Evolutionary conservation across 1,140 invertebrate genomes (phyloP).

Genomic region (Muscidifurax raptorellus): DNA sequence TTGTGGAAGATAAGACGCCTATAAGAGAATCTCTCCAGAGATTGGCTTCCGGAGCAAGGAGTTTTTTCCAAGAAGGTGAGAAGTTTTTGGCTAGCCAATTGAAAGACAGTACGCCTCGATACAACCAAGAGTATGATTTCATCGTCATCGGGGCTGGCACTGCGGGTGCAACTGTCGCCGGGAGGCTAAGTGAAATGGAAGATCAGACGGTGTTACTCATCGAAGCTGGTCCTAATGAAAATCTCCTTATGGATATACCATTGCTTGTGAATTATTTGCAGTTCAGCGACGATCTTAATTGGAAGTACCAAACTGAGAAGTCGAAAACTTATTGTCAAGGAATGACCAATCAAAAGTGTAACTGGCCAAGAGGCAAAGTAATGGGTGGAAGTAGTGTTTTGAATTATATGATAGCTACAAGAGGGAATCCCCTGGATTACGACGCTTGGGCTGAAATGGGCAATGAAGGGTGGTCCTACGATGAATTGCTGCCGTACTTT

Average conservation of each 20-base stretch:
- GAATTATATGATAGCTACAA: conserved; percentile 90
- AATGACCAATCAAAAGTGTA: conserved; percentile 75
- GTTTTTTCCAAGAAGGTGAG: conserved; percentile 59
- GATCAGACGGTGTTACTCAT: conserved; percentile 75
- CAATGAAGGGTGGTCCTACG: conserved; percentile 77
- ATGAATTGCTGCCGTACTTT: conserved; percentile 78
- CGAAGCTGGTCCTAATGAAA: conserved; percentile 86
- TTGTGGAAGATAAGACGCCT: not conserved
- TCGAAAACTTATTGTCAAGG: conserved; percentile 77
- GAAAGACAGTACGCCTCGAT: conserved; percentile 67
- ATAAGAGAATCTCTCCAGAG: conserved; percentile 2
- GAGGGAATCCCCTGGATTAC: conserved; percentile 82
- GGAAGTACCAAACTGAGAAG: conserved; percentile 78
- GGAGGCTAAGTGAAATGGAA: conserved; percentile 69
- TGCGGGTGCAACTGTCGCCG: conserved; percentile 81
- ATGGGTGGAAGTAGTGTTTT: conserved; percentile 86
- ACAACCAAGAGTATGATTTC: conserved; percentile 73
- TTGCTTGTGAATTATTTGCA: conserved; percentile 80
- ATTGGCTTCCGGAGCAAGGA: conserved; percentile 57
- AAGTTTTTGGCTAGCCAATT: conserved; percentile 59
- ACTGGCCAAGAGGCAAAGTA: conserved; percentile 83
- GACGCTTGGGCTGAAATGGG: conserved; percentile 80
- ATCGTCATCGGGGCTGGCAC: conserved; percentile 78
- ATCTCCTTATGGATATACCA: conserved; percentile 84
- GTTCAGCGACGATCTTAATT: conserved; percentile 77